A percentile compares a stretch with the other conserved stretches of the same genome.
Evolutionary conservation across 2,797 vertebrate species (phyloP).

Genomic region (Alosa sapidissima): DNA sequence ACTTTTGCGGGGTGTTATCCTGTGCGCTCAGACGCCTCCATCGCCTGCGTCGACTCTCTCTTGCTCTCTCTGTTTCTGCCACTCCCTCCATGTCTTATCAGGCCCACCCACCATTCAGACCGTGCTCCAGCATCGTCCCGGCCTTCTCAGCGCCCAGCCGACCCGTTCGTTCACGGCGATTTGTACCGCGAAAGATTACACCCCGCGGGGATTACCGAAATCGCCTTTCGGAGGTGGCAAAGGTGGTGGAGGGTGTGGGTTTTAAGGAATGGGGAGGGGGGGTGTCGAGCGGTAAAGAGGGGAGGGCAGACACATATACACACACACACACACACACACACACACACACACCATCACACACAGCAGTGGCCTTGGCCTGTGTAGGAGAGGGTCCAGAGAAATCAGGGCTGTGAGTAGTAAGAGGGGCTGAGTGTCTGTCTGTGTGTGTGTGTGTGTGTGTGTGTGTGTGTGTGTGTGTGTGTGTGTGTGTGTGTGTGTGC

Average conservation of each 20-base stretch:
- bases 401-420: neutral
- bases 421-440: neutral
- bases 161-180: conserved; percentile 64
- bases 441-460: neutral
- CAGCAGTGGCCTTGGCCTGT: neutral
- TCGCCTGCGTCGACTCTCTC: neutral
- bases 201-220: conserved; percentile 73
- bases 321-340: conserved; percentile 8
- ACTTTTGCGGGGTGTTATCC: neutral
- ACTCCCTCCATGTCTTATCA: conserved; percentile 30
- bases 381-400: neutral
- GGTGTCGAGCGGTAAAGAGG: neutral
- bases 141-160: neutral
- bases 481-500: neutral
- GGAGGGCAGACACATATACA: neutral
- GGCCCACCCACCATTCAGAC: neutral
- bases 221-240: conserved; percentile 69
- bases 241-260: conserved; percentile 61
- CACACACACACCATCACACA: neutral
- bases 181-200: conserved; percentile 74
- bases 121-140: neutral
- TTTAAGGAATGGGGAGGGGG: conserved; percentile 32
- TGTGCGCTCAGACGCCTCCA: neutral
- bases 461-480: neutral
- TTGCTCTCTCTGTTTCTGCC: neutral